Conservation (phyloP, 2,113 vertebrate species). For the Colinus virginianus region DNA sequence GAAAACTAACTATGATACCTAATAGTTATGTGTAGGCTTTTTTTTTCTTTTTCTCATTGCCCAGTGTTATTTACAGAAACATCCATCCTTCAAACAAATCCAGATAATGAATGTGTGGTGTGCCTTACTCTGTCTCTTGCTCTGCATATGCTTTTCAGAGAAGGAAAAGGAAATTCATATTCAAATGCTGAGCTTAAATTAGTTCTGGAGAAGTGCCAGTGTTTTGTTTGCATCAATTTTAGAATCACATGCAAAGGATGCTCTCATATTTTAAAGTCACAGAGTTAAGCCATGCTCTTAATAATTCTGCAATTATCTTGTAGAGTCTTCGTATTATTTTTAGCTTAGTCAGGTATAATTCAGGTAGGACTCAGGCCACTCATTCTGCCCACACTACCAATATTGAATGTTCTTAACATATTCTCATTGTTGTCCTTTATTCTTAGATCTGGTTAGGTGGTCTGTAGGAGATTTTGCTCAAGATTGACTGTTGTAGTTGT, state of each 20-base stretch:
- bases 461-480: background rate
- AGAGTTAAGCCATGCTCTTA: conserved; percentile 25
- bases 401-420: conserved; percentile 3
- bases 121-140: conserved; percentile 46
- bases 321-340: conserved; percentile 35
- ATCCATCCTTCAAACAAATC: background rate
- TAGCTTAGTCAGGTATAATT: conserved; percentile 47
- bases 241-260: conserved; percentile 43
- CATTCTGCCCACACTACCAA: background rate
- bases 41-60: background rate
- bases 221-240: conserved; percentile 52
- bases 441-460: background rate
- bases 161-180: conserved; percentile 65
- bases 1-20: background rate
- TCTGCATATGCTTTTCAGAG: conserved; percentile 10
- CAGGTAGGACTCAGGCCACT: conserved; percentile 11
- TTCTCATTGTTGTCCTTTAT: conserved; percentile 1
- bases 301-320: conserved; percentile 12
- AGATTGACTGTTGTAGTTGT: background rate
- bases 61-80: conserved; percentile 34
- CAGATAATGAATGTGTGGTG: background rate
- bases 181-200: conserved; percentile 66
- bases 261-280: conserved; percentile 67
- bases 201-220: conserved; percentile 55
- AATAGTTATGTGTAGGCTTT: background rate